Evolutionary conservation across 2,797 vertebrate species (phyloP), one percentile per base, ranked within the genome.

Genomic region (Gadopsis marmoratus): DNA sequence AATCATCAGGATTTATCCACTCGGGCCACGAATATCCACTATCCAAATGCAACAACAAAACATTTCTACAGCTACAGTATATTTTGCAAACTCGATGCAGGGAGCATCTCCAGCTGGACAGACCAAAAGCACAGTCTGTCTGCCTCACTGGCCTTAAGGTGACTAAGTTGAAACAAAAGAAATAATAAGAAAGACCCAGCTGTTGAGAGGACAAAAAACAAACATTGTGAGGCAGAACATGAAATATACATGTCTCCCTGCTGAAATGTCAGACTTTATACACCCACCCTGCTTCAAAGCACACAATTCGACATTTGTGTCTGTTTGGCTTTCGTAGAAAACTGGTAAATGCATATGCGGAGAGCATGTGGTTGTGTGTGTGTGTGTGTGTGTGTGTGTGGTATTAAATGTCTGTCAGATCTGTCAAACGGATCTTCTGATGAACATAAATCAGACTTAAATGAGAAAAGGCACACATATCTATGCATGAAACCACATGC

Each of bases 291-390:
- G 48, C 94, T 95, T 96, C 94, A 94, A 92, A 72, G 94, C 92
- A 93, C 90, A 86, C 91, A 85, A 88, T 91, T 92, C 96, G 95
- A 95, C 95, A 96, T 96, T 96, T 96, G 94, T 94, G 93, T 95
- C 92, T 93, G 94, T 95, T 94, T 95, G 91, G 69, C 94, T 95
- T 93, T 95, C 43, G 35, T 51, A 26, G 54, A 59, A 60, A 51
- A 65, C 45, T 29, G 31, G 92, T 95, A 93, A 95, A 93, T 95
- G 93, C 59, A 64, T 58, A 58, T 69, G 14, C 1, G 0, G 63
- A 59, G 16, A 54, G 56, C 14, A 26, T 64, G 14, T 50, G 16
- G 13, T 33, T 33, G 37, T 39, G 37, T 39, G 37, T 39, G 17
- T 9, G 2, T 35, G 54, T 51, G 21, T 29, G 50, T 94, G 95